A percentile compares a stretch with the other conserved stretches of the same genome.
These are phyloP conservation scores for Peromyscus nudipes DNA, from an alignment of 2,797 vertebrate genomes.

Conservation along the genomic window DNA sequence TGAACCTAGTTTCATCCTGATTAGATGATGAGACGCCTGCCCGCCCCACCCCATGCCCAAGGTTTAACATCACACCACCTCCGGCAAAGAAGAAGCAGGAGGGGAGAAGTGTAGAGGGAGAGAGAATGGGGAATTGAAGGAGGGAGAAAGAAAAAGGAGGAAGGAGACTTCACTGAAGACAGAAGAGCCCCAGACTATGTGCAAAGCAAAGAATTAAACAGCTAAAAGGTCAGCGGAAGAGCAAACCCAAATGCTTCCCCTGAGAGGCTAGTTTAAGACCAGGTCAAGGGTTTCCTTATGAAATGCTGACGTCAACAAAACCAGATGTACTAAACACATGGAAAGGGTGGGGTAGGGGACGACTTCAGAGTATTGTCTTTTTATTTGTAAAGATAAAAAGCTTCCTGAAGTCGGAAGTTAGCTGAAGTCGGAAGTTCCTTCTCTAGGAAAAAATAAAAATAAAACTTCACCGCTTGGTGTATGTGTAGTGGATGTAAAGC, in stretches of 20 bases:
- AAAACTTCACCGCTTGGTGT: neutral
- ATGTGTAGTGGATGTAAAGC: neutral
- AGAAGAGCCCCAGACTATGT: neutral
- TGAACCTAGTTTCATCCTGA: neutral
- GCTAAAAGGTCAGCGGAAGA: conserved; percentile 32
- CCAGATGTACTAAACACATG: neutral
- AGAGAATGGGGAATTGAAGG: neutral
- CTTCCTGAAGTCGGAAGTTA: conserved; percentile 12
- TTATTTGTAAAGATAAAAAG: conserved; percentile 53
- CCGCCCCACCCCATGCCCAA: neutral
- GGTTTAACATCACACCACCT: conserved; percentile 33
- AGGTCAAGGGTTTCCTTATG: conserved; percentile 63
- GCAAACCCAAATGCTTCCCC: conserved; percentile 31
- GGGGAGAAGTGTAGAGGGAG: neutral
- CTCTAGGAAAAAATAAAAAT: neutral
- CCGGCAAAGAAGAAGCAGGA: neutral
- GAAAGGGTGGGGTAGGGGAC: neutral
- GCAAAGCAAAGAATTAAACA: conserved; percentile 41
- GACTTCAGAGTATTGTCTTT: neutral
- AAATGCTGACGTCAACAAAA: conserved; percentile 62
- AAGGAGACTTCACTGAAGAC: conserved; percentile 22
- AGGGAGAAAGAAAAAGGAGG: neutral
- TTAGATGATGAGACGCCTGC: neutral
- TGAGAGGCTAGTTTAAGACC: conserved; percentile 57
- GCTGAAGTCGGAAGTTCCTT: neutral